Percentiles rank a stretch among this genome's conserved stretches.
phyloP scores from a whole-genome alignment of 2,113 vertebrate species.

The Corynorhinus townsendii region DNA sequence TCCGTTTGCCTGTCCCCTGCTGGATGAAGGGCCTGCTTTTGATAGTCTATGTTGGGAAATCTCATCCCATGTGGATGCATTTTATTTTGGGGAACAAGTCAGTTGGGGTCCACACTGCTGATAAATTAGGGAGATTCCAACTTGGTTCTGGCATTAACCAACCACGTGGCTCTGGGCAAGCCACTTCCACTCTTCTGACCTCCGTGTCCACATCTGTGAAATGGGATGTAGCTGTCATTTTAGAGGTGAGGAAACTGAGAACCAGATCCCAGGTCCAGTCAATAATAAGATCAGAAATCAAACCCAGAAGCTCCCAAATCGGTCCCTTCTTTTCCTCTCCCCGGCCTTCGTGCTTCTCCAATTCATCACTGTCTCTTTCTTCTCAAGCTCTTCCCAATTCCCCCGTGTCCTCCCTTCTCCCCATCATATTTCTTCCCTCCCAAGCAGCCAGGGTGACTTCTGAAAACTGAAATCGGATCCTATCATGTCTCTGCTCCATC shows the following conservation, averaged over 20 bases:
- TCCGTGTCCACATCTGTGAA: neutral
- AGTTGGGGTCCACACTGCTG: neutral
- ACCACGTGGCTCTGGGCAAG: neutral
- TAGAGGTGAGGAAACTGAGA: neutral
- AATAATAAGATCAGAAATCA: neutral
- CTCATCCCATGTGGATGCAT: neutral
- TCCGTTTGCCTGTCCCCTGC: neutral
- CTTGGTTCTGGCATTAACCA: neutral
- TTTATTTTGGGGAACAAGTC: neutral
- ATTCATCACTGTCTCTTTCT: neutral
- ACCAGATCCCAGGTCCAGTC: neutral
- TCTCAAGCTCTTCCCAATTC: neutral
- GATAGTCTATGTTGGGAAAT: neutral
- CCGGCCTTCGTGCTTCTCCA: neutral
- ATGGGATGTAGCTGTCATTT: neutral
- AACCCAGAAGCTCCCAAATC: neutral
- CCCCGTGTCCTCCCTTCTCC: neutral
- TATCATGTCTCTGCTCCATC: neutral
- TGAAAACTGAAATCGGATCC: neutral
- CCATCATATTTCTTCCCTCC: neutral
- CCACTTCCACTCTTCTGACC: neutral
- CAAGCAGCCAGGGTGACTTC: neutral
- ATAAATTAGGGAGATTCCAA: neutral
- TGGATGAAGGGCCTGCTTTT: neutral
- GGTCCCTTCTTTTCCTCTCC: neutral